These are phyloP conservation scores for Melanotaenia boesemani DNA, from an alignment of 2,797 vertebrate genomes.

Conservation along the genomic window DNA sequence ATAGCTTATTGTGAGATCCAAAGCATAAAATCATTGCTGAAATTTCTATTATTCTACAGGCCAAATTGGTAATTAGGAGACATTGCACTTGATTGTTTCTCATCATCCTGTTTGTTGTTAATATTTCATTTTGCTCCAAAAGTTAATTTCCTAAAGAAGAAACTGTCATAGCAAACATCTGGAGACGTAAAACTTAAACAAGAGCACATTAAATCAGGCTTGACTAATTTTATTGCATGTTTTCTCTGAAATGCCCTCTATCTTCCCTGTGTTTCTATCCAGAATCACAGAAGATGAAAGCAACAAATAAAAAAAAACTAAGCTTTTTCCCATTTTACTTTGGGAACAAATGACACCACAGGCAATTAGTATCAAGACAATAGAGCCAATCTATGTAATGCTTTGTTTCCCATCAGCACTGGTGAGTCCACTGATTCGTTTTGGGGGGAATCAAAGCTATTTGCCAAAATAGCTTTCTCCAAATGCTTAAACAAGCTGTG, in stretches of 20 bases:
- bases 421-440: conserved; percentile 63
- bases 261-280: conserved; percentile 39
- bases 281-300: conserved; percentile 37
- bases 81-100: conserved; percentile 7
- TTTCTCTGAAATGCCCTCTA: conserved; percentile 12
- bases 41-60: background rate
- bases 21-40: background rate
- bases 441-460: conserved; percentile 60
- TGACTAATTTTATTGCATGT: conserved; percentile 40
- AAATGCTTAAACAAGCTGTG: conserved; percentile 63
- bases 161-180: conserved; percentile 24
- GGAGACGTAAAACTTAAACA: conserved; percentile 13
- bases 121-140: conserved; percentile 25
- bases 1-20: background rate
- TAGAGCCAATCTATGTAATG: conserved; percentile 61
- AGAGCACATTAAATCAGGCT: conserved; percentile 16
- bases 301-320: conserved; percentile 18
- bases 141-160: conserved; percentile 27
- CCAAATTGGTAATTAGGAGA: conserved; percentile 30
- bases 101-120: conserved; percentile 29
- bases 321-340: conserved; percentile 24
- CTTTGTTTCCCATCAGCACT: conserved; percentile 70
- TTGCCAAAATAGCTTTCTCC: conserved; percentile 62
- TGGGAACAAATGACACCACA: conserved; percentile 59
- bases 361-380: conserved; percentile 66